phyloP scores from a whole-genome alignment of 2,797 vertebrate species.

The Rhinella marina region DNA sequence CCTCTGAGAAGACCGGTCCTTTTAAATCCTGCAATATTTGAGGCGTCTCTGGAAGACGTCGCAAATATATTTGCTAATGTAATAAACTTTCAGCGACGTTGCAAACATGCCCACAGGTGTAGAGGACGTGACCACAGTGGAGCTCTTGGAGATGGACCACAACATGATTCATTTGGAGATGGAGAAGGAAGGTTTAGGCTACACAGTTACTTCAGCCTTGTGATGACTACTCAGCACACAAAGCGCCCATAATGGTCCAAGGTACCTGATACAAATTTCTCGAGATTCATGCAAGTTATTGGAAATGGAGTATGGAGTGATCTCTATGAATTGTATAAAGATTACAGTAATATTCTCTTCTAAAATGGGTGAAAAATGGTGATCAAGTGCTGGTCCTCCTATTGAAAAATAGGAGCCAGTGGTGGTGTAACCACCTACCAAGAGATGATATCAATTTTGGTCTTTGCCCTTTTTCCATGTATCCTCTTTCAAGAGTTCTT shows the following conservation, averaged over 20 bases:
- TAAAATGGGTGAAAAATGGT: too few species aligned
- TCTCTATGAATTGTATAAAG: background rate
- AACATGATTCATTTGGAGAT: background rate
- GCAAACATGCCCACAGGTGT: background rate
- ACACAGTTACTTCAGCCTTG: background rate
- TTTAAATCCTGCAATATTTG: background rate
- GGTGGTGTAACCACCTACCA: too few species aligned
- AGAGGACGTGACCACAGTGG: background rate
- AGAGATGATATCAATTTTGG: too few species aligned
- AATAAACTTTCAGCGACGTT: background rate
- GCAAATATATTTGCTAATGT: slow-evolving; percentile 2
- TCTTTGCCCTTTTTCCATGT: too few species aligned
- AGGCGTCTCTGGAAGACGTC: background rate
- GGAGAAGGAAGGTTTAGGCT: background rate
- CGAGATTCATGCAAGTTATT: background rate
- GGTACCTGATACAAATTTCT: background rate
- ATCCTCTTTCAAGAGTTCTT: too few species aligned
- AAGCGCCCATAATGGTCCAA: background rate
- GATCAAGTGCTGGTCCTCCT: too few species aligned
- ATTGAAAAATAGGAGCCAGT: too few species aligned
- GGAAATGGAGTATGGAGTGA: background rate
- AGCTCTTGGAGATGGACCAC: background rate
- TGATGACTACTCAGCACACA: background rate
- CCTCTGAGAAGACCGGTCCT: background rate
- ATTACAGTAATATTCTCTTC: too few species aligned